Evolutionary conservation across 1,140 invertebrate species (phyloP), one percentile per base, ranked within the genome.

Genomic region (Neuroterus valhalla): DNA sequence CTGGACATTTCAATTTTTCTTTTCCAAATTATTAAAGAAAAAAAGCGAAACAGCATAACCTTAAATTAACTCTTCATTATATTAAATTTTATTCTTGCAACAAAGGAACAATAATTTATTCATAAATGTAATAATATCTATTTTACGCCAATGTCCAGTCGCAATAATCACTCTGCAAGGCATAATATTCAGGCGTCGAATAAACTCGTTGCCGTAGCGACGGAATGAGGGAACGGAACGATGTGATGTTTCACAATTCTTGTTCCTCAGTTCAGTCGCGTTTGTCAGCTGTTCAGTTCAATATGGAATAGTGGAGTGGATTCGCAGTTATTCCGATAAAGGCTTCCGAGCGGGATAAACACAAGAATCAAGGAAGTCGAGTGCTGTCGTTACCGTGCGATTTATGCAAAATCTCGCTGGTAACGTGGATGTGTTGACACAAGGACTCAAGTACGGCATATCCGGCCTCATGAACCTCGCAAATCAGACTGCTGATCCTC

Each of bases 391-490:
- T 62, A 31, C 74, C 70, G 82, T 79, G 77, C 81, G 80, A 81
- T 91, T 88, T 89, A 91, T 90, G 90, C 89, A 89, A 91, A 89
- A 88, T 89, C 83, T 90, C 77, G 87, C 85, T 42, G 85, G 83
- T 78, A 91, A 90, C 88, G 89, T 91, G 83, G 90, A 91, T 89
- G 89, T 90, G 85, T 88, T 91, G 85, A 89, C 90, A 78, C 89
- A 91, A 84, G 90, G 89, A 73, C 81, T 89, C 85, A 88, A 90
- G 91, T 88, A 89, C 89, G 85, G 91, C 86, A 88, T 92, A 89
- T 88, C 91, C 86, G 91, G 90, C 91, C 91, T 92, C 83, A 94
- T 94, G 93, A 94, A 93, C 91, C 91, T 94, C 84, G 91, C 92
- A 90, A 91, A 90, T 86, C 91, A 91, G 85, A 89, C 90, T 81